phyloP scores from a whole-genome alignment of 1,140 invertebrate species.

The Lamellibrachia luymesi region DNA sequence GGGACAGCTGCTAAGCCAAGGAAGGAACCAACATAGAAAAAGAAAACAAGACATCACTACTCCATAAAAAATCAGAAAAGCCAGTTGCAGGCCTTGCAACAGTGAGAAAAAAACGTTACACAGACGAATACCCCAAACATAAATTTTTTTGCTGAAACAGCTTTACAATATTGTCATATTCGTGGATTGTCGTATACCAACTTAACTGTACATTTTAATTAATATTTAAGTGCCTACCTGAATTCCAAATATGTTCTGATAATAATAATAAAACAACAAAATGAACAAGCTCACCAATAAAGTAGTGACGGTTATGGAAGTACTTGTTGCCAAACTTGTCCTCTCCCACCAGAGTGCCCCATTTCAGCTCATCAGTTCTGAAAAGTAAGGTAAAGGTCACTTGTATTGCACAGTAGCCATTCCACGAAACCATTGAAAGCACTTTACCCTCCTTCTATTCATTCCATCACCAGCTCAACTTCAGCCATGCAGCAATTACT shows the following conservation, averaged over 20 bases:
- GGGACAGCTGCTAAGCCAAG: too few species aligned
- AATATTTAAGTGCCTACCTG: too few species aligned
- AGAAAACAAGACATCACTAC: background rate
- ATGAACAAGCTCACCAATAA: slow-evolving; percentile 67
- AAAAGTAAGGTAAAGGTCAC: slow-evolving; percentile 25
- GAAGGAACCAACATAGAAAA: background rate
- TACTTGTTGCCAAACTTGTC: slow-evolving; percentile 97
- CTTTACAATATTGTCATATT: too few species aligned
- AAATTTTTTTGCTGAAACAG: too few species aligned
- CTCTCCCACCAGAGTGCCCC: slow-evolving; percentile 81
- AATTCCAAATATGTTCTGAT: too few species aligned
- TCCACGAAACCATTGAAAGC: background rate
- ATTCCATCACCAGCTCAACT: too few species aligned
- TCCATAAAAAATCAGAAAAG: background rate
- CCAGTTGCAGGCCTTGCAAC: too few species aligned
- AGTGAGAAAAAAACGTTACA: too few species aligned
- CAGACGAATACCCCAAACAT: too few species aligned
- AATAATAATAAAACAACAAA: background rate
- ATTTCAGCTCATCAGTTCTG: slow-evolving; percentile 83
- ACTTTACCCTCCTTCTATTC: background rate
- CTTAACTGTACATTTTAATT: too few species aligned
- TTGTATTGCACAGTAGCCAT: background rate
- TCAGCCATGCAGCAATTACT: too few species aligned
- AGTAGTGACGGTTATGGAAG: slow-evolving; percentile 86
- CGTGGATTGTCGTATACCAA: too few species aligned